Evolutionary conservation across 2,113 vertebrate species (phyloP), one percentile per base, ranked within the genome.

Genomic region (Nerophis ophidion): DNA sequence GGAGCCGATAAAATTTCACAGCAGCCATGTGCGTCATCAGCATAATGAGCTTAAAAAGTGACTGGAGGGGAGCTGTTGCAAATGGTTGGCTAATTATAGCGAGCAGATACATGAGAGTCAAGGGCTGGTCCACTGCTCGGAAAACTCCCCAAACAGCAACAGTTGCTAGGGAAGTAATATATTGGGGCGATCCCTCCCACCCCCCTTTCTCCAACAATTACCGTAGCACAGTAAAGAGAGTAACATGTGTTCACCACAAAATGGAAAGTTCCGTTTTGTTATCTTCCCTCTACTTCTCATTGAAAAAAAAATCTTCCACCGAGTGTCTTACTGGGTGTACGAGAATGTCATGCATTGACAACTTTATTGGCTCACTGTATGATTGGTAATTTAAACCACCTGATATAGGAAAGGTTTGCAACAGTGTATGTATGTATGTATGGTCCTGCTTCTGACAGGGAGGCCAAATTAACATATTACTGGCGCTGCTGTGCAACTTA

Each of bases 61-160:
- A 75, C 63, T 53, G 55, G 63, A 71, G 63, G 65, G 57, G 66
- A 66, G 74, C 54, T 59, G 60, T 71, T 65, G 57, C 54, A 40
- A 80, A 81, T 40, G 19, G 17, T 49, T 8, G 57, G 70, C 75
- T 86, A 85, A 83, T 79, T 84, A 86, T 88, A 86, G 82, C 61
- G 56, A 63, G 66, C 58, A 66, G 80, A 75, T 72, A 78, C 65
- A 66, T 38, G 60, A 73, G 77, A 48, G 76, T 76, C 70, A 66
- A 67, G 74, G 67, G 49, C 40, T 15, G 14, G 61, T 34, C 60
- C 10, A 17, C 53, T 58, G 65, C 48, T 40, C 48, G 45, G 71
- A 69, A 69, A 54, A 57, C 70, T 71, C 55, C 56, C 67, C 60
- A 84, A 87, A 86, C 75, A 84, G 79, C 60, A 77, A 74, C 70